These are phyloP conservation scores for Panthera leo DNA, from an alignment of 2,113 vertebrate genomes.

Conservation along the genomic window DNA sequence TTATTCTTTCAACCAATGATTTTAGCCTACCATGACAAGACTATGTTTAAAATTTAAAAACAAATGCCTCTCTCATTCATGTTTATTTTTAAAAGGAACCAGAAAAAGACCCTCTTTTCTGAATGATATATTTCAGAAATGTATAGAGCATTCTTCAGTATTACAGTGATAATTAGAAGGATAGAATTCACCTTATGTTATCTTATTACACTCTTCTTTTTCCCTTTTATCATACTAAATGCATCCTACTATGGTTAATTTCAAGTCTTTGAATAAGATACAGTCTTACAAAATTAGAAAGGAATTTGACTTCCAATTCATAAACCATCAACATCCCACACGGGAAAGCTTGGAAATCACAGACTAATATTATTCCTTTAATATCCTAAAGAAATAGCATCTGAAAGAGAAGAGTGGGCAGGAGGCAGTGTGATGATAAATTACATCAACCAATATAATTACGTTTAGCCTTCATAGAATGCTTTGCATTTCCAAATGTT, in stretches of 20 bases:
- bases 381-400: slow-evolving; percentile 47
- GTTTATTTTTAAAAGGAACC: slow-evolving; percentile 57
- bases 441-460: not conserved
- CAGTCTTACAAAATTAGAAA: slow-evolving; percentile 55
- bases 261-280: slow-evolving; percentile 55
- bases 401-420: not conserved
- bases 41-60: slow-evolving; percentile 57
- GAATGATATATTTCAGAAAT: slow-evolving; percentile 61
- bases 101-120: not conserved
- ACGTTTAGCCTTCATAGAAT: not conserved
- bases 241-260: slow-evolving; percentile 26
- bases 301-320: not conserved
- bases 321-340: slow-evolving; percentile 16
- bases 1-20: slow-evolving; percentile 65
- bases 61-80: not conserved
- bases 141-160: not conserved
- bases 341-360: not conserved
- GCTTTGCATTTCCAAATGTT: not conserved
- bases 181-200: not conserved
- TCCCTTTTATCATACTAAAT: not conserved
- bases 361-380: not conserved
- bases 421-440: not conserved
- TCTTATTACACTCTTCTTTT: not conserved
- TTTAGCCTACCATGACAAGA: slow-evolving; percentile 35
- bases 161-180: slow-evolving; percentile 45